Conservation (phyloP, 2,113 vertebrate genomes). For the Oryzias curvinotus region DNA sequence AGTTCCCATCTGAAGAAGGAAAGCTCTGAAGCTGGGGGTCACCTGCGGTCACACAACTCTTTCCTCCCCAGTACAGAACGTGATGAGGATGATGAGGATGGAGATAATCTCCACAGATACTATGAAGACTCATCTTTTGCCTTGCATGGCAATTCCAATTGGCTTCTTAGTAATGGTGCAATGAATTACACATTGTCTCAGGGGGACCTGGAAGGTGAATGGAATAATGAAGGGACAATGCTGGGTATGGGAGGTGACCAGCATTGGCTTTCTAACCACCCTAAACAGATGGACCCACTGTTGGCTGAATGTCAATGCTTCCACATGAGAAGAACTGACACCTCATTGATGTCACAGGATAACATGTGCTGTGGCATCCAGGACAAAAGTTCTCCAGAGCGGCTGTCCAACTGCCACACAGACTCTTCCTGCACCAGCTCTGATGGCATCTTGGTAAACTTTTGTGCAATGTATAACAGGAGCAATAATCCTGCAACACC, state of each 20-base stretch:
- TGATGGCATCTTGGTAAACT: slow-evolving; percentile 91
- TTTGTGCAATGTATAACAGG: slow-evolving; percentile 91
- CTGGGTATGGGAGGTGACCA: slow-evolving; percentile 72
- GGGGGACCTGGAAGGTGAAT: slow-evolving; percentile 33
- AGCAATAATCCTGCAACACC: slow-evolving; percentile 83
- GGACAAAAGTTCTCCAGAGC: slow-evolving; percentile 78
- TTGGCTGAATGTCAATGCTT: slow-evolving; percentile 69
- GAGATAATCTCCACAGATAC: slow-evolving; percentile 74
- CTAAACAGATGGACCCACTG: slow-evolving; percentile 65
- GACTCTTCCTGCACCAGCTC: slow-evolving; percentile 95
- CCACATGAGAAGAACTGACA: slow-evolving; percentile 66
- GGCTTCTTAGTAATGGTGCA: slow-evolving; percentile 58
- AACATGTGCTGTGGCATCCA: slow-evolving; percentile 74
- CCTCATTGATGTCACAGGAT: slow-evolving; percentile 70
- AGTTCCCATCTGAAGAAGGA: slow-evolving; percentile 64
- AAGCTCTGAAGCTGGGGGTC: slow-evolving; percentile 51
- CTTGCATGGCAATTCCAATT: slow-evolving; percentile 79
- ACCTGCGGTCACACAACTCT: slow-evolving; percentile 80
- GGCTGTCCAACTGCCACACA: slow-evolving; percentile 77
- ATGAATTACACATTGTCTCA: slow-evolving; percentile 7
- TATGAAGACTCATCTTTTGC: slow-evolving; percentile 83
- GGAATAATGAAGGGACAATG: slow-evolving; percentile 63
- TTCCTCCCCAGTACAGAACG: slow-evolving; percentile 82
- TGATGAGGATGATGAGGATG: slow-evolving; percentile 78
- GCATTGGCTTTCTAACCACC: slow-evolving; percentile 52